Evolutionary conservation across 2,888 invertebrate genomes (phyloP), one percentile per base, ranked within the genome.

Genomic region (Coenonympha arcania): DNA sequence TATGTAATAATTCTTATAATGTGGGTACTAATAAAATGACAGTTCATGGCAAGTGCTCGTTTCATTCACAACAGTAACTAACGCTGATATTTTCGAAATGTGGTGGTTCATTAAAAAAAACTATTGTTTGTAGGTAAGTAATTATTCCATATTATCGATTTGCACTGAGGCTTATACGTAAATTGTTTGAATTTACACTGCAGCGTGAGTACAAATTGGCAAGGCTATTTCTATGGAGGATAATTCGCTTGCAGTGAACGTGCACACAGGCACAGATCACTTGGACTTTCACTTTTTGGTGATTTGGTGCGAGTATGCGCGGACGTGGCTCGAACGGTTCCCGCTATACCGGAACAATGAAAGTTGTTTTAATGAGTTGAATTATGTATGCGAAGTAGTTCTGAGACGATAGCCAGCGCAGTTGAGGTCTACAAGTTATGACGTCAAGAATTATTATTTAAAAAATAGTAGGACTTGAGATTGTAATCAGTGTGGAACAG

Each of bases 221-320:
- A 45, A 41, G 20, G 26, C 33, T 39, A 15, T 46, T 36, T 49
- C 41, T 42, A 46, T 48, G 30, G 40, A 43, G 34, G 46, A 52
- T 46, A 45, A 43, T 50, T 49, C 48, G 42, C 42, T 40, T 44
- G 49, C 50, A 55, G 55, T 54, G 52, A 58, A 59, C 54, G 57
- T 58, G 54, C 54, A 56, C 55, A 54, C n/a, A 54, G 57, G 63
- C 65, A 67, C 63, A 69, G 75, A 77, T 79, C 80, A 73, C 76
- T 74, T 71, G 54, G 48, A 83, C 84, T 85, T 85, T 84, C 84
- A 83, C 83, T 84, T 84, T 83, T 79, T 69, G 47, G 62, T 71
- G 71, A 77, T 82, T 80, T 80, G 72, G 77, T 54, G 52, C 11
- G 16, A 16, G 9, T n/a, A 2, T 48, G 76, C 72, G 63, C 76